These are phyloP conservation scores for Homarus americanus DNA, from an alignment of 1,140 invertebrate species.

Conservation along the genomic window DNA sequence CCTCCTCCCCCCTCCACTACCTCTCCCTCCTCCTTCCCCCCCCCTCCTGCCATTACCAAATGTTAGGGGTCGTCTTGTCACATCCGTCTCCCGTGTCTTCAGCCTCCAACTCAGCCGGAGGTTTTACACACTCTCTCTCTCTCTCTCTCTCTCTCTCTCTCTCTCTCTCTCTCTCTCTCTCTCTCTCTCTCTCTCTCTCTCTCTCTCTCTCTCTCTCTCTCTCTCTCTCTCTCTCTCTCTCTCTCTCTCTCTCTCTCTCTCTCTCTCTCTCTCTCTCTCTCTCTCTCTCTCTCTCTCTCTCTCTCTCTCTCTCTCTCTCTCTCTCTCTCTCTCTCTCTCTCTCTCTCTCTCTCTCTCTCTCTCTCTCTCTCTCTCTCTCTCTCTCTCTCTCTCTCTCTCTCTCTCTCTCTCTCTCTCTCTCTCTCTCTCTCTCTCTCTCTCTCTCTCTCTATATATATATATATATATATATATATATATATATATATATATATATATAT, in stretches of 20 bases:
- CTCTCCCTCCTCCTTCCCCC: not conserved
- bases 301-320: not conserved
- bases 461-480: not conserved
- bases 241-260: slow-evolving; percentile 1
- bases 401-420: not conserved
- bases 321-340: not conserved
- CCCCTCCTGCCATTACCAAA: no score
- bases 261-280: not conserved
- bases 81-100: no score
- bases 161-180: slow-evolving; percentile 12
- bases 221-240: slow-evolving; percentile 1
- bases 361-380: slow-evolving; percentile 16
- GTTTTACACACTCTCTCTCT: not conserved
- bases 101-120: no score
- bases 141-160: not conserved
- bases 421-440: not conserved
- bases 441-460: not conserved
- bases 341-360: not conserved
- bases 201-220: not conserved
- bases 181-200: not conserved
- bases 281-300: not conserved
- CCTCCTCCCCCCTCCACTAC: no score
- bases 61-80: no score
- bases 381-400: slow-evolving; percentile 33
- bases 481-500: no score